Evolutionary conservation across 2,888 invertebrate genomes (phyloP).

Genomic region (Epistrophe grossulariae): DNA sequence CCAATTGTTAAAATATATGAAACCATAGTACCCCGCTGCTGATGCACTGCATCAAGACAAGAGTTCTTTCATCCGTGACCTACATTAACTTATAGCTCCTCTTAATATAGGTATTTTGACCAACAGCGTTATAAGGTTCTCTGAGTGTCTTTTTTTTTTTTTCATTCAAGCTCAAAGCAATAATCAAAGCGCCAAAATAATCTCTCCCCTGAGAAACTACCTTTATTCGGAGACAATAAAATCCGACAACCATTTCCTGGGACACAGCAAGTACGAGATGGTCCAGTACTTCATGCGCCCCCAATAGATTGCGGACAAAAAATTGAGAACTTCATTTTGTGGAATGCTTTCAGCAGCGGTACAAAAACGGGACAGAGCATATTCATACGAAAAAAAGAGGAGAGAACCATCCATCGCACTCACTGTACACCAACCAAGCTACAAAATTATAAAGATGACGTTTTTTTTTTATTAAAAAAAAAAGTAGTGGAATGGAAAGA

Average conservation of each 20-base stretch:
- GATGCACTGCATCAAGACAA: not conserved
- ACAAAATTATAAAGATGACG: not conserved
- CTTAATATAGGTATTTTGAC: not conserved
- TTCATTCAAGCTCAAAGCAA: slow-evolving; percentile 9
- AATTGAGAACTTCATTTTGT: slow-evolving; percentile 76
- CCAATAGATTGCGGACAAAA: slow-evolving; percentile 74
- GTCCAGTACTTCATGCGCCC: slow-evolving; percentile 57
- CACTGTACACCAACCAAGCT: not conserved
- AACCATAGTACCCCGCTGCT: not conserved
- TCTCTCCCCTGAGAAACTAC: not conserved
- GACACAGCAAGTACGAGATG: not conserved
- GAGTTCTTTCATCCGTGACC: slow-evolving; percentile 31
- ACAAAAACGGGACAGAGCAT: slow-evolving; percentile 30
- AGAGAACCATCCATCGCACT: slow-evolving; percentile 54
- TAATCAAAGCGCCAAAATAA: slow-evolving; percentile 20
- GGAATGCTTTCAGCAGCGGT: slow-evolving; percentile 69
- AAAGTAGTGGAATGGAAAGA: slow-evolving; percentile 38
- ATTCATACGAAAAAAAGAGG: slow-evolving; percentile 30
- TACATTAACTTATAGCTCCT: slow-evolving; percentile 38
- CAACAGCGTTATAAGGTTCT: not conserved
- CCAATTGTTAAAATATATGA: not conserved
- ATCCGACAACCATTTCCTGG: not conserved
- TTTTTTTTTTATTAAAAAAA: not conserved
- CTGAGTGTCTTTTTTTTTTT: slow-evolving; percentile 13
- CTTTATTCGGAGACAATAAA: slow-evolving; percentile 4